Percentiles rank a stretch among this genome's conserved stretches.
phyloP scores from a whole-genome alignment of 2,113 vertebrate species.

The Myiozetetes cayanensis region DNA sequence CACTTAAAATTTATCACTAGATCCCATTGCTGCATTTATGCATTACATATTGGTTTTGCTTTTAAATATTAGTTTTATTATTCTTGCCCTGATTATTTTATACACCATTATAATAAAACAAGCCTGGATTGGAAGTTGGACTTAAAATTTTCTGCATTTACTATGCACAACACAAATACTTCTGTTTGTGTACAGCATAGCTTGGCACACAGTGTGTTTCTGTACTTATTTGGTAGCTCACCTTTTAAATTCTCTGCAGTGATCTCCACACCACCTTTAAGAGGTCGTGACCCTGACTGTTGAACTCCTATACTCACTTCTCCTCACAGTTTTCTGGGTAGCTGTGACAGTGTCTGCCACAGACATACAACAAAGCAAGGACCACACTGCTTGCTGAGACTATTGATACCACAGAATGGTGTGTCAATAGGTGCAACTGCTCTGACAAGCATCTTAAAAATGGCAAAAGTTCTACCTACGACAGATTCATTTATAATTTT shows the following conservation, averaged over 20 bases:
- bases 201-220: background rate
- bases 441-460: background rate
- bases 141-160: background rate
- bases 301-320: background rate
- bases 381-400: background rate
- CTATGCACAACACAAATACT: background rate
- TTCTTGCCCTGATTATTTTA: background rate
- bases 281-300: background rate
- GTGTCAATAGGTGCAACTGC: background rate
- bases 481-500: background rate
- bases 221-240: background rate
- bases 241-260: background rate
- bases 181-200: background rate
- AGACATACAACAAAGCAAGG: background rate
- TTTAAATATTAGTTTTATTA: background rate
- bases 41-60: background rate
- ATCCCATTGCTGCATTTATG: background rate
- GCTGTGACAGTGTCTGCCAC: background rate
- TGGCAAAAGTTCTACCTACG: background rate
- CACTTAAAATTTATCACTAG: background rate
- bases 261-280: background rate
- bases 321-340: background rate
- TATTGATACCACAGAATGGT: background rate
- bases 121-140: background rate
- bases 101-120: background rate